These are phyloP conservation scores for Chauna torquata DNA, from an alignment of 2,113 vertebrate genomes.

Conservation along the genomic window DNA sequence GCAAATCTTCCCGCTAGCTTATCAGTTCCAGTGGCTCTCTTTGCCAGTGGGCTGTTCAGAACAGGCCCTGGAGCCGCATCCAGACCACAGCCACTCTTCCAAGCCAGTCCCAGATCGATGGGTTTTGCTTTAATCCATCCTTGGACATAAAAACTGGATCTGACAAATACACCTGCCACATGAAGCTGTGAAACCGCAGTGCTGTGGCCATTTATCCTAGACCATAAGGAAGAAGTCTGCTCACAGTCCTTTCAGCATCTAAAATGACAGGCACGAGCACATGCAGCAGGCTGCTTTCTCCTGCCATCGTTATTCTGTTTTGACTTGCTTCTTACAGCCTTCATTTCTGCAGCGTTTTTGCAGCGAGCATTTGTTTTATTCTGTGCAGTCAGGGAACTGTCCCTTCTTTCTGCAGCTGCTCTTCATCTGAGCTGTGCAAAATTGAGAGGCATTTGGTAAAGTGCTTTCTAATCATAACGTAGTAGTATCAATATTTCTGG, in stretches of 20 bases:
- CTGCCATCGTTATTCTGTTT: conserved; percentile 3
- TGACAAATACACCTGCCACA: conserved; percentile 44
- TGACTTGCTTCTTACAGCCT: conserved; percentile 1
- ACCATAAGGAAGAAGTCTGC: conserved; percentile 47
- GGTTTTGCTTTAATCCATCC: conserved; percentile 34
- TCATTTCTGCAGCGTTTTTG: conserved; percentile 1
- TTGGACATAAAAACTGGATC: conserved; percentile 39
- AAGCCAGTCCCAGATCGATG: background rate
- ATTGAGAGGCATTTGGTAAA: conserved; percentile 70
- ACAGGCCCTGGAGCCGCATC: background rate
- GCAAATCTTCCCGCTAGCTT: background rate
- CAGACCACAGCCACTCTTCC: background rate
- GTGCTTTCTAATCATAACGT: conserved; percentile 69
- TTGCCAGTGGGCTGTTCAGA: background rate
- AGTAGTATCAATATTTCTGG: conserved; percentile 71
- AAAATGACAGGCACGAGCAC: conserved; percentile 31
- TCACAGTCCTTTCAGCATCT: background rate
- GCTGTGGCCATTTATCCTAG: conserved; percentile 39
- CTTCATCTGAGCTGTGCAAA: conserved; percentile 52
- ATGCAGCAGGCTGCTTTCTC: conserved; percentile 11
- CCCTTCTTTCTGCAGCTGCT: conserved; percentile 64
- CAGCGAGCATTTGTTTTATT: background rate
- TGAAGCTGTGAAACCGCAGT: background rate
- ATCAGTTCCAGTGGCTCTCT: background rate
- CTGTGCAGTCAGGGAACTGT: conserved; percentile 16